Evolutionary conservation across 35 echinoderm and acorn worm species (phyloP), one percentile per base, ranked within the genome.

Genomic region (Apostichopus japonicus): DNA sequence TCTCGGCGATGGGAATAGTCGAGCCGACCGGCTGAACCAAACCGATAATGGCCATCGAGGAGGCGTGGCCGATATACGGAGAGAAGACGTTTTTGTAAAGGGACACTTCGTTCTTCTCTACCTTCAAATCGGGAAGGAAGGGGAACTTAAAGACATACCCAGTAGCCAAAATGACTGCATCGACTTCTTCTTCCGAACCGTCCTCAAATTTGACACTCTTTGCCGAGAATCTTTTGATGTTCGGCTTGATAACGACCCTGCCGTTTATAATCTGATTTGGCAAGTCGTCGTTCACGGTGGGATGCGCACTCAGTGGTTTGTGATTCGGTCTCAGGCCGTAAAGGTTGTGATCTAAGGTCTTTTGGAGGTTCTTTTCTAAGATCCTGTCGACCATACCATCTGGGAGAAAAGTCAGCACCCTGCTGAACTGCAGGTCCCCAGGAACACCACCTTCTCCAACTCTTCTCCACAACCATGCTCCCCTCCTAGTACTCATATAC

Each of bases 81-180:
- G 96, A 90, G 23, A 98, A 95, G 27, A 95, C 92, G 63, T 94
- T 93, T 77, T 98, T 98, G 86, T 98, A 98, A 54, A 98, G 83
- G 10, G 94, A 92, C 16, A 96, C 77, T 54, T 96, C 62, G 56
- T 98, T 98, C 27, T 89, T 90, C 22, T 92, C 59, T 0, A 96
- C 93, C 13, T 90, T 90, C 5, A 98, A 53, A 24, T 94, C 77
- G 54, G 91, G 90, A 17, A 98, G 72, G 61, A 98, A 96, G 1
- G 96, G 96, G 54, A 96, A 98, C 71, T 75, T 67, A 77, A 98
- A 94, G 67, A 90, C 76, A 79, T 98, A 98, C 3, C 96, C 96
- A 33, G 94, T 98, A n/a, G 62, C 96, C 9, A 98, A 73, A 53
- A 98, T 91, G 65, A 98, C 93, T 25, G 77, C 92, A 81, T 98